Percentiles rank a stretch among this genome's conserved stretches.
Evolutionary conservation across 2,888 invertebrate genomes (phyloP).

Genomic region (Hemistola chrysoprasaria): DNA sequence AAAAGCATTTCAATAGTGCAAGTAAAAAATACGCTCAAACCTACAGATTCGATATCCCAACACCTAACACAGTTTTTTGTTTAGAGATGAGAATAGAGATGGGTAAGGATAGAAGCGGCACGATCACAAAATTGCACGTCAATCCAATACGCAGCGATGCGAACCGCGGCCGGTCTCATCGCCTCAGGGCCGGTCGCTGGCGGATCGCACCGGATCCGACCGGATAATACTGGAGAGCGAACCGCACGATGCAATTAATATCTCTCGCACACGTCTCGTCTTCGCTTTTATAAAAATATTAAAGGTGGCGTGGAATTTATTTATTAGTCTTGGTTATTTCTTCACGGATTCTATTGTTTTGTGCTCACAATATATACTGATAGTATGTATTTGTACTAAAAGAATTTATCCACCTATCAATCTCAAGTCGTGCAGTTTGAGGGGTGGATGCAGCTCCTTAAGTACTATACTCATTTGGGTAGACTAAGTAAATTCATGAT

Average conservation of each 20-base stretch:
- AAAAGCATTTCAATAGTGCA: too few species aligned
- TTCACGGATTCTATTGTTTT: too few species aligned
- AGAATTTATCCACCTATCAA: too few species aligned
- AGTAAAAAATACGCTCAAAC: too few species aligned
- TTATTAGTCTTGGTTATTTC: not conserved
- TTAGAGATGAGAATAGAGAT: constrained; percentile 14
- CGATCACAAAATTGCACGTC: constrained; percentile 71
- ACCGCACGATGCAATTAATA: constrained; percentile 34
- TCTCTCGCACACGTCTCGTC: constrained; percentile 13
- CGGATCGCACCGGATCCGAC: constrained; percentile 21
- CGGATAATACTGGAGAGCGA: constrained; percentile 37
- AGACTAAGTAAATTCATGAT: too few species aligned
- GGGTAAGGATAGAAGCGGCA: constrained; percentile 37
- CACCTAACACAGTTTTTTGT: constrained; percentile 30
- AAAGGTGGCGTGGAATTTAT: constrained; percentile 5
- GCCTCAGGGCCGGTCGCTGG: constrained; percentile 36
- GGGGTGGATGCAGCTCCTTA: too few species aligned
- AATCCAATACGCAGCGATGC: constrained; percentile 67
- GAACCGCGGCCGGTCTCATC: constrained; percentile 42
- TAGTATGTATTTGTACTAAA: too few species aligned
- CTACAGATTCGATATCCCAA: not conserved
- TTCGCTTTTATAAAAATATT: constrained; percentile 7
- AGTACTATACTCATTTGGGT: too few species aligned
- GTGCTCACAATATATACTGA: too few species aligned
- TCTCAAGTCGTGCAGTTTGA: too few species aligned